Conservation (phyloP, 2,113 vertebrate genomes). For the Siniperca chuatsi region DNA sequence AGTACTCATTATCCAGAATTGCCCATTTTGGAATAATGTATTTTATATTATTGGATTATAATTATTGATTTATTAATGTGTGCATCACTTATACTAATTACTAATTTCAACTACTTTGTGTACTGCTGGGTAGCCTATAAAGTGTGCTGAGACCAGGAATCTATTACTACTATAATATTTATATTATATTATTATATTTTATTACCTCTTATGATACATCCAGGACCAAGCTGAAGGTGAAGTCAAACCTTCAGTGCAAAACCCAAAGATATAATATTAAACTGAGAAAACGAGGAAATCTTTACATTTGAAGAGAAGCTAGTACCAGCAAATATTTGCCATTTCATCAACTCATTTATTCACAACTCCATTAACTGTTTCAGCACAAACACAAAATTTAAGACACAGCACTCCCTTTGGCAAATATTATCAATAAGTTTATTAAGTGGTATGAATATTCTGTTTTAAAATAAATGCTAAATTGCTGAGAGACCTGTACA, state of each 20-base stretch:
- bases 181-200: background rate
- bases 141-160: background rate
- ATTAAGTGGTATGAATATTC: constrained; percentile 86
- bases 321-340: background rate
- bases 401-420: constrained; percentile 37
- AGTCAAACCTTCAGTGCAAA: background rate
- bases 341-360: background rate
- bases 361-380: background rate
- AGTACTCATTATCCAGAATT: no score
- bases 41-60: no score
- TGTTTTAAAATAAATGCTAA: constrained; percentile 89
- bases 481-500: constrained; percentile 91
- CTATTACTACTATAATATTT: background rate
- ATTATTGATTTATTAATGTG: no score
- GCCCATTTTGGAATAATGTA: no score
- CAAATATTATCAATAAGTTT: constrained; percentile 86
- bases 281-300: background rate
- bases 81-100: no score
- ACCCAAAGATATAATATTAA: background rate
- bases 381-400: background rate
- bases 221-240: background rate
- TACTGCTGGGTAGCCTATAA: no score
- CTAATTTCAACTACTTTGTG: no score
- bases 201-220: background rate
- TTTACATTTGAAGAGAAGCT: background rate